Evolutionary conservation across 1,140 invertebrate species (phyloP).

Genomic region (Solenopsis fugax): DNA sequence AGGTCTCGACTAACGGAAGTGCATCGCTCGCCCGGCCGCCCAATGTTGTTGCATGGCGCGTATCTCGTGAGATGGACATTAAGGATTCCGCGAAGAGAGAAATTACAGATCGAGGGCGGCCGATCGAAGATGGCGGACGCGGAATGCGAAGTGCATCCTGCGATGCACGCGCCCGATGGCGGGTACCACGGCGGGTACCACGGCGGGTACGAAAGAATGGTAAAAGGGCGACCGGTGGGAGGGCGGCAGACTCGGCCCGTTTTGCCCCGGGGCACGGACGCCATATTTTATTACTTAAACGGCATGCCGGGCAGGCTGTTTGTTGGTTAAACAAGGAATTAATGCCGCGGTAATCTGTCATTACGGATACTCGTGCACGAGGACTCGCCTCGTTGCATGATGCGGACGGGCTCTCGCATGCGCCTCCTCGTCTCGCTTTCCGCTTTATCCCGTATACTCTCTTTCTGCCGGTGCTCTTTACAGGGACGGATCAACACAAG

Average conservation of each 20-base stretch:
- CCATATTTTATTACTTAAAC: slow-evolving; percentile 83
- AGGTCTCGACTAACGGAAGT: neutral
- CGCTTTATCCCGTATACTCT: slow-evolving; percentile 23
- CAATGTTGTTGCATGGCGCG: neutral
- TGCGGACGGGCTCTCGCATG: slow-evolving; percentile 3
- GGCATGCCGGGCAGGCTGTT: slow-evolving; percentile 79
- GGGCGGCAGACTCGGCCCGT: slow-evolving; percentile 53
- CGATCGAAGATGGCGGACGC: slow-evolving; percentile 64
- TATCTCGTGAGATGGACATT: slow-evolving; percentile 5
- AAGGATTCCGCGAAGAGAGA: slow-evolving; percentile 38
- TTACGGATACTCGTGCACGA: slow-evolving; percentile 75
- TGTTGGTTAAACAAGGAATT: slow-evolving; percentile 83
- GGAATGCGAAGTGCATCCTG: slow-evolving; percentile 56
- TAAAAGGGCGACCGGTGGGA: slow-evolving; percentile 34
- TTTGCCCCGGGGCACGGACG: slow-evolving; percentile 68
- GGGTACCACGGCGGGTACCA: slow-evolving; percentile 32
- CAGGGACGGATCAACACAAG: neutral
- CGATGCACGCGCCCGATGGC: slow-evolving; percentile 44
- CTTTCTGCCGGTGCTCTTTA: neutral
- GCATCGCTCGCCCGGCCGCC: neutral
- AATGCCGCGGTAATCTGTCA: slow-evolving; percentile 81
- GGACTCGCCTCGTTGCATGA: slow-evolving; percentile 64
- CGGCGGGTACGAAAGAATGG: slow-evolving; percentile 44
- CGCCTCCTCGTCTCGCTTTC: slow-evolving; percentile 42
- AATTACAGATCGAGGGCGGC: slow-evolving; percentile 57